Conservation (phyloP, 2,888 invertebrate genomes). For the Apantesis nais region DNA sequence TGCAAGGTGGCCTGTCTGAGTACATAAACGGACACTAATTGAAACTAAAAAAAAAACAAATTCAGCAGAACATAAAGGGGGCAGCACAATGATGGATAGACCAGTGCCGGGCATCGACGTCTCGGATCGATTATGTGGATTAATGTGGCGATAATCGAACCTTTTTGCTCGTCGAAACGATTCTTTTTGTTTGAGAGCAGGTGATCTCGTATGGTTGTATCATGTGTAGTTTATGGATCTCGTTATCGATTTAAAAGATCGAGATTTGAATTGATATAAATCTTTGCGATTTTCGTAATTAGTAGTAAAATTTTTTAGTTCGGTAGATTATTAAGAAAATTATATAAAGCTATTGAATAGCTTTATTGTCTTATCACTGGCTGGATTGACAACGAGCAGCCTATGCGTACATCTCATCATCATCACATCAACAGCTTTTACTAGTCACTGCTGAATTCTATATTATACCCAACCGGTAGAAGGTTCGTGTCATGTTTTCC, state of each 20-base stretch:
- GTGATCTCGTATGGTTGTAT: constrained; percentile 56
- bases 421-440: too few species aligned
- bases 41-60: constrained; percentile 49
- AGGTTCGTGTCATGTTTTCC: too few species aligned
- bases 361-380: too few species aligned
- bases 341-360: too few species aligned
- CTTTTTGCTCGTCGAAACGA: constrained; percentile 54
- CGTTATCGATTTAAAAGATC: constrained; percentile 51
- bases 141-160: constrained; percentile 70
- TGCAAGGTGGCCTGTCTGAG: constrained; percentile 53
- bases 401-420: too few species aligned
- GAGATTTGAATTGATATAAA: constrained; percentile 45
- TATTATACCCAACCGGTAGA: too few species aligned
- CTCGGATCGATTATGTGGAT: constrained; percentile 68
- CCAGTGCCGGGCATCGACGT: constrained; percentile 51
- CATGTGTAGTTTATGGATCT: constrained; percentile 49
- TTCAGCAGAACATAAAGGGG: constrained; percentile 39
- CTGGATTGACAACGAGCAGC: too few species aligned
- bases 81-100: constrained; percentile 64
- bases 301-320: neutral
- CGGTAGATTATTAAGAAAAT: neutral
- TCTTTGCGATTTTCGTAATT: constrained; percentile 34
- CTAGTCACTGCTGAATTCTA: too few species aligned
- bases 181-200: constrained; percentile 58
- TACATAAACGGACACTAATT: constrained; percentile 52